These are phyloP conservation scores for Holothuria scabra DNA, from an alignment of 53 echinoderm and acorn worm species.

Conservation along the genomic window DNA sequence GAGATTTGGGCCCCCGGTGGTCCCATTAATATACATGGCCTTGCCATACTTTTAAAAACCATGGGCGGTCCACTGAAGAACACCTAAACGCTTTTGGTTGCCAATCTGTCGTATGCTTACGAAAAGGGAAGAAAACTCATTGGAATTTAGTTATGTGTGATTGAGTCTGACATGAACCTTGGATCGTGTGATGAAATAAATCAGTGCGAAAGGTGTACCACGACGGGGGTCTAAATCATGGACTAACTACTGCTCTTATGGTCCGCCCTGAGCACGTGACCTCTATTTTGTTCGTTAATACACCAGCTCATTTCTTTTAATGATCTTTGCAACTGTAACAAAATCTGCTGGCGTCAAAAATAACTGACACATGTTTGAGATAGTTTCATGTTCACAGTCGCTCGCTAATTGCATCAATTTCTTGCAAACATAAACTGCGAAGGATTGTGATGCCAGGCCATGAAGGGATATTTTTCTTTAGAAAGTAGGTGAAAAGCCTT, in stretches of 20 bases:
- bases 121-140: conserved; percentile 26
- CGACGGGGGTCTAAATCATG: conserved; percentile 31
- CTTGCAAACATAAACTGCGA: conserved; percentile 25
- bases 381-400: conserved; percentile 8
- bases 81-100: conserved; percentile 5
- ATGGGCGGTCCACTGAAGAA: conserved; percentile 30
- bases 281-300: conserved; percentile 37
- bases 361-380: conserved; percentile 12
- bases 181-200: conserved; percentile 30
- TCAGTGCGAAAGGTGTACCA: conserved; percentile 33
- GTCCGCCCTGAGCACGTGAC: conserved; percentile 32
- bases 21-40: conserved; percentile 3
- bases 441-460: conserved; percentile 11
- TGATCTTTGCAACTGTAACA: conserved; percentile 42
- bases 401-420: conserved; percentile 41
- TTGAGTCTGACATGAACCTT: conserved; percentile 33
- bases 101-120: neutral
- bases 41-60: conserved; percentile 10
- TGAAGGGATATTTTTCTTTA: neutral
- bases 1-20: conserved; percentile 33
- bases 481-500: conserved; percentile 24
- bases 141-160: conserved; percentile 4
- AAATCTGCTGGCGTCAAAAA: conserved; percentile 29
- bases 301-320: neutral
- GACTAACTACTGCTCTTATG: neutral